Evolutionary conservation across 2,888 invertebrate genomes (phyloP), one percentile per base, ranked within the genome.

Genomic region (Tetranychus truncatus): DNA sequence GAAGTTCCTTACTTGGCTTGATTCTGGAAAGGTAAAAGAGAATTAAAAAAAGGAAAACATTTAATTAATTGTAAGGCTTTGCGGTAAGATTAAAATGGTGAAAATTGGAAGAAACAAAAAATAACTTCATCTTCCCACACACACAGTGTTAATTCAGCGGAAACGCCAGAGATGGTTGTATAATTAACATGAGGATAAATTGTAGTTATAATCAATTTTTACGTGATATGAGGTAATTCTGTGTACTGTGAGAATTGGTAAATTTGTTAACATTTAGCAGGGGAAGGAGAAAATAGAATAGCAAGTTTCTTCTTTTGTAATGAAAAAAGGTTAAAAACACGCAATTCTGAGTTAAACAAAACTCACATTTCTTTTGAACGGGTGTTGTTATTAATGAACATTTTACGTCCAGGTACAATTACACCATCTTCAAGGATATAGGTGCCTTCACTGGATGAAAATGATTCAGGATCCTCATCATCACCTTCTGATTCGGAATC

Each of bases 1-100:
- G 86, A 87, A 91, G 88, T 82, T 90, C 89, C 81, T 76, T 77
- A 69, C 74, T 78, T 71, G 77, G 72, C 69, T 77, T 76, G 18
- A 20, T 45, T 34, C 67, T 66, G 45, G 75, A 73, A 34, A 74
- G 69, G 44, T 44, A 44, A 20, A 69, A 69, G 11, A 66, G 66
- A 66, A 6, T 7, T 7, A 66, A 20, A 34, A 34, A 69, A 69
- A 21, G 55, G 55, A 55, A 15, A 15, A 55, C 11, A 55, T 15
- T 55, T 55, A 55, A 55, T 55, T 15, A 55, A 55, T 55, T 55
- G 55, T 55, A 55, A 55, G 55, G 34, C 34, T 34, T 34, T 55
- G 9, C 55, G 15, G 55, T 9, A 55, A 15, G 55, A 55, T 9
- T 15, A 55, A 55, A 15, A 55, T 15, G 55, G 15, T 15, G 5